A percentile compares a stretch with the other conserved stretches of the same genome.
Conservation (phyloP, 2,113 vertebrate species). For the Nothocercus nigrocapillus region DNA sequence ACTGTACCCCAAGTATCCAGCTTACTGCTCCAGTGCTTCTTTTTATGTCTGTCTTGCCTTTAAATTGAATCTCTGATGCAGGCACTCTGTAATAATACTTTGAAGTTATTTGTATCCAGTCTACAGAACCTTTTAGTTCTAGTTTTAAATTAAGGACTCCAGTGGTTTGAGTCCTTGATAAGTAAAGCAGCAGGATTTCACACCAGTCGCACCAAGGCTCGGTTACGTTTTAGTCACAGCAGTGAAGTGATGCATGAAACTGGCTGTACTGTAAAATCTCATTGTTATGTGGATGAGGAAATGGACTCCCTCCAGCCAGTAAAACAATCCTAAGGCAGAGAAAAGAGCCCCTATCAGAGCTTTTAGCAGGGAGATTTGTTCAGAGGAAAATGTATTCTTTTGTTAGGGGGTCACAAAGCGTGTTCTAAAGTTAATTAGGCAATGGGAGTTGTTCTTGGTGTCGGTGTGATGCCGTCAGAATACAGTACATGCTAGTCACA, state of each 20-base stretch:
- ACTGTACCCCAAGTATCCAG: background rate
- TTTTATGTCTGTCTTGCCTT: conserved; percentile 10
- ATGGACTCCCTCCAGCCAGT: background rate
- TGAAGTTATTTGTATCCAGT: conserved; percentile 49
- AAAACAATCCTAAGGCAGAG: background rate
- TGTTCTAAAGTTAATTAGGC: background rate
- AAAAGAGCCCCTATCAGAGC: background rate
- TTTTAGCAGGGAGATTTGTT: background rate
- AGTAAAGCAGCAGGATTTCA: conserved; percentile 55
- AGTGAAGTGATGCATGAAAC: conserved; percentile 52
- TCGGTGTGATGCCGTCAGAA: background rate
- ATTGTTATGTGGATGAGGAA: conserved; percentile 16
- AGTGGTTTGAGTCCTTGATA: conserved; percentile 44
- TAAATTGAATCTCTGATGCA: conserved; percentile 39
- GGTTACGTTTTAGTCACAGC: conserved; percentile 41
- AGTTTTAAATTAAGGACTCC: conserved; percentile 52
- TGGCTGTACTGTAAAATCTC: conserved; percentile 49
- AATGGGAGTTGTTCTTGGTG: background rate
- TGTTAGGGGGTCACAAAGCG: background rate
- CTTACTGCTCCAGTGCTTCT: background rate
- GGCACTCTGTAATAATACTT: background rate
- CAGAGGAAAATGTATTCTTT: background rate
- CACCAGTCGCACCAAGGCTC: conserved; percentile 21
- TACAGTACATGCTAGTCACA: background rate
- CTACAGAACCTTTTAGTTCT: conserved; percentile 55